A percentile compares a stretch with the other conserved stretches of the same genome.
phyloP scores from a whole-genome alignment of 2,113 vertebrate species.

The Henicopernis longicauda region DNA sequence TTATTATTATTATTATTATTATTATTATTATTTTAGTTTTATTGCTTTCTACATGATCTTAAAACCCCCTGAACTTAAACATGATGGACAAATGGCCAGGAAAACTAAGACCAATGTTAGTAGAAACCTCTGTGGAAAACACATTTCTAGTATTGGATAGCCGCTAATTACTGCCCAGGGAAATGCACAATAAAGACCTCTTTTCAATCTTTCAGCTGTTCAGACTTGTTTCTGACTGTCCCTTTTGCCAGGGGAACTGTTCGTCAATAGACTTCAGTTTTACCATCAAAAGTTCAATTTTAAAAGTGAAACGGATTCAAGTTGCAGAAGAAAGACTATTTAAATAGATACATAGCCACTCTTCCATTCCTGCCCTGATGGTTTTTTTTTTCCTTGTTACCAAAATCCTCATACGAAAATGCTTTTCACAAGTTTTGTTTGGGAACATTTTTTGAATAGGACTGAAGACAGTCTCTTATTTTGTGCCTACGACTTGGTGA shows the following conservation, averaged over 20 bases:
- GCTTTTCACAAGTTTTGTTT: neutral
- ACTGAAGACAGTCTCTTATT: slow-evolving; percentile 5
- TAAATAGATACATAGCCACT: neutral
- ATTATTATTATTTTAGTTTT: neutral
- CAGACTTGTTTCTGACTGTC: neutral
- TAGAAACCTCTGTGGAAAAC: neutral
- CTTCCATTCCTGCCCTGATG: neutral
- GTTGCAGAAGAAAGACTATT: neutral
- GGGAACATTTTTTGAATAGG: neutral
- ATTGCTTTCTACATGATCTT: neutral
- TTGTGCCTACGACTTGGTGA: neutral
- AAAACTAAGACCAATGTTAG: neutral
- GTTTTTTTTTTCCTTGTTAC: neutral
- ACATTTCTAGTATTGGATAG: neutral
- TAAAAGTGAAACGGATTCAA: neutral
- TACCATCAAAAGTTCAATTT: neutral
- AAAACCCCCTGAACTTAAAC: neutral
- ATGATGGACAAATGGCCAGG: neutral
- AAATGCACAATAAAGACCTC: slow-evolving; percentile 7
- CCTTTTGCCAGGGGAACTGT: neutral
- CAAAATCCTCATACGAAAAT: neutral
- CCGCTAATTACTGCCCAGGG: neutral
- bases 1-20: neutral
- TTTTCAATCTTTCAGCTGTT: slow-evolving; percentile 41
- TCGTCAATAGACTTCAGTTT: neutral